phyloP scores from a whole-genome alignment of 2,113 vertebrate genomes.

The Smithornis capensis region DNA sequence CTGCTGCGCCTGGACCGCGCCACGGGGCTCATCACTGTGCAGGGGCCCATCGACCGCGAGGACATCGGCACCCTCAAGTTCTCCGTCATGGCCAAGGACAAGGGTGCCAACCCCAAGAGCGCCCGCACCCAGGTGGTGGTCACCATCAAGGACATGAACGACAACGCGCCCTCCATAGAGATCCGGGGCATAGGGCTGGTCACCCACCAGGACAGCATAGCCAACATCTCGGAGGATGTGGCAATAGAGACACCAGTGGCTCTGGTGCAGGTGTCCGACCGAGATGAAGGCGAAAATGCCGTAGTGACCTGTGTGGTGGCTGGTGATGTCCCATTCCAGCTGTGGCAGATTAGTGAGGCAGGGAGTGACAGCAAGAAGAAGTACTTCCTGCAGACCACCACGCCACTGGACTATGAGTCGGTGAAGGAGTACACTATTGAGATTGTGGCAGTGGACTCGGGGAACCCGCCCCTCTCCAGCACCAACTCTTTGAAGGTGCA shows the following conservation, averaged over 20 bases:
- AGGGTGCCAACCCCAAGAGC: constrained; percentile 87
- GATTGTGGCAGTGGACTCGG: constrained; percentile 94
- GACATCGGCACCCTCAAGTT: constrained; percentile 89
- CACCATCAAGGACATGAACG: constrained; percentile 90
- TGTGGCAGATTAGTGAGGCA: constrained; percentile 89
- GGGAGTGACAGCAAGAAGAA: constrained; percentile 94
- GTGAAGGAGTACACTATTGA: constrained; percentile 92
- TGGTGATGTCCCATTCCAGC: constrained; percentile 92
- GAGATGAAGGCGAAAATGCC: constrained; percentile 93
- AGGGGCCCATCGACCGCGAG: constrained; percentile 90
- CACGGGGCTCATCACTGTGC: constrained; percentile 91
- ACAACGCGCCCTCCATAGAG: constrained; percentile 90
- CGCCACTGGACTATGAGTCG: constrained; percentile 87
- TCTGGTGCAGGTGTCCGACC: constrained; percentile 93
- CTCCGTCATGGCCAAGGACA: constrained; percentile 90
- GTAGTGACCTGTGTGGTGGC: constrained; percentile 96
- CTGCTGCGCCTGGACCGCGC: constrained; percentile 88
- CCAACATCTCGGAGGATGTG: constrained; percentile 96
- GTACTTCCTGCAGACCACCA: constrained; percentile 96
- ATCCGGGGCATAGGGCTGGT: constrained; percentile 94
- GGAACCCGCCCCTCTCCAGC: constrained; percentile 95
- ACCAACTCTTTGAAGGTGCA: constrained; percentile 95
- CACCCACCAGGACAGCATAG: constrained; percentile 90
- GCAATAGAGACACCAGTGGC: constrained; percentile 91
- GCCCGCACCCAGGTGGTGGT: constrained; percentile 88